A percentile compares a stretch with the other conserved stretches of the same genome.
phyloP scores from a whole-genome alignment of 2,888 invertebrate genomes.

The Pristionchus fissidentatus region DNA sequence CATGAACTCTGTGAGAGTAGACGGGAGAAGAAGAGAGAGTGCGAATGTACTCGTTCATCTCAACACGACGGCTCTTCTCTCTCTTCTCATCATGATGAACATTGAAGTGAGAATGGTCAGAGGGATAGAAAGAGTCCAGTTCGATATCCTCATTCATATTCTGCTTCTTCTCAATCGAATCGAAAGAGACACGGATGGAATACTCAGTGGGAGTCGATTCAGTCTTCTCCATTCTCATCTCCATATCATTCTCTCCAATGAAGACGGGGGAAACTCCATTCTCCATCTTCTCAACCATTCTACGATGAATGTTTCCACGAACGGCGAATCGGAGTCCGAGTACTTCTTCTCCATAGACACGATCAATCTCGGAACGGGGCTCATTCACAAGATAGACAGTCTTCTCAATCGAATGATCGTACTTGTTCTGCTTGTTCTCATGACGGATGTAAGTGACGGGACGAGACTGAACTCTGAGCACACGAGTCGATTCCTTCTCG shows the following conservation, averaged over 20 bases:
- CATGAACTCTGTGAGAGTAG: slow-evolving; percentile 49
- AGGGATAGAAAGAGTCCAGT: slow-evolving; percentile 56
- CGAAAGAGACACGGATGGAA: slow-evolving; percentile 48
- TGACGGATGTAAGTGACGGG: slow-evolving; percentile 57
- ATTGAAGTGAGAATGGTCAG: slow-evolving; percentile 49
- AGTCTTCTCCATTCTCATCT: slow-evolving; percentile 56
- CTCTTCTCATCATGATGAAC: slow-evolving; percentile 38
- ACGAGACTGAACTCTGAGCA: slow-evolving; percentile 55
- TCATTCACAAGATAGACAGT: slow-evolving; percentile 25
- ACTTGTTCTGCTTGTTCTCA: slow-evolving; percentile 41
- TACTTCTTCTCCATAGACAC: slow-evolving; percentile 50
- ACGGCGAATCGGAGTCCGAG: slow-evolving; percentile 59
- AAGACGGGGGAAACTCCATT: slow-evolving; percentile 2
- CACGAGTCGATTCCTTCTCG: slow-evolving; percentile 40
- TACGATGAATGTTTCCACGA: slow-evolving; percentile 57
- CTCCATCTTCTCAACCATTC: slow-evolving; percentile 52
- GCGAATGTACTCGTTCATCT: slow-evolving; percentile 47
- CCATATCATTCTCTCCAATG: slow-evolving; percentile 64
- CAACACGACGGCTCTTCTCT: slow-evolving; percentile 47
- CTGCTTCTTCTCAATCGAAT: slow-evolving; percentile 47
- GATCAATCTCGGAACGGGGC: slow-evolving; percentile 48
- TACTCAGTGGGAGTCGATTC: slow-evolving; percentile 52
- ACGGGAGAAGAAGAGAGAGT: slow-evolving; percentile 19
- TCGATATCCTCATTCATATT: slow-evolving; percentile 50
- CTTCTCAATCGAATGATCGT: slow-evolving; percentile 51